Evolutionary conservation across 2,797 vertebrate species (phyloP).

Genomic region (Acomys russatus): DNA sequence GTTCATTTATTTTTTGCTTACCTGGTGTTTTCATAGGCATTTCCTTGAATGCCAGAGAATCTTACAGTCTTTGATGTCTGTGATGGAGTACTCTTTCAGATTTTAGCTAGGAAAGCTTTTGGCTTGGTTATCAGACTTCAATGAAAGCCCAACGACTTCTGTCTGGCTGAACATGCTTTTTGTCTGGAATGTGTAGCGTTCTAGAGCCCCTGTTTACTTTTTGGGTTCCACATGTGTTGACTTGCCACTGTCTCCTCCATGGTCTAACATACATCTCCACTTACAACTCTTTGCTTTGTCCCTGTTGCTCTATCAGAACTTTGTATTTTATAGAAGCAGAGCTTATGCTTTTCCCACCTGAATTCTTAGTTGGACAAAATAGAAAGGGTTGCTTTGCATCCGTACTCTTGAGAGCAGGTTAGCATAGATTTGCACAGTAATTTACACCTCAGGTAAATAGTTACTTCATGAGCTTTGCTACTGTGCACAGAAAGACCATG

Average conservation of each 20-base stretch:
- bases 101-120: background rate
- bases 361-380: background rate
- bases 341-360: background rate
- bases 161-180: background rate
- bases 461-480: background rate
- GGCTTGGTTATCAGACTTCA: background rate
- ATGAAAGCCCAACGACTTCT: background rate
- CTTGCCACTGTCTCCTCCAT: background rate
- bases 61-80: background rate
- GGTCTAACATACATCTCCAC: background rate
- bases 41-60: background rate
- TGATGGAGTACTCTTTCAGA: background rate
- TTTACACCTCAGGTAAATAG: background rate
- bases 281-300: background rate
- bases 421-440: background rate
- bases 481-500: background rate
- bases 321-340: background rate
- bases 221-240: background rate
- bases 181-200: background rate
- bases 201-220: background rate
- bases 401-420: background rate
- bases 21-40: background rate
- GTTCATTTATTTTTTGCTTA: conserved; percentile 2
- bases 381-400: background rate
- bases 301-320: background rate